Conservation (phyloP, 2,113 vertebrate genomes). For the Ondatra zibethicus region DNA sequence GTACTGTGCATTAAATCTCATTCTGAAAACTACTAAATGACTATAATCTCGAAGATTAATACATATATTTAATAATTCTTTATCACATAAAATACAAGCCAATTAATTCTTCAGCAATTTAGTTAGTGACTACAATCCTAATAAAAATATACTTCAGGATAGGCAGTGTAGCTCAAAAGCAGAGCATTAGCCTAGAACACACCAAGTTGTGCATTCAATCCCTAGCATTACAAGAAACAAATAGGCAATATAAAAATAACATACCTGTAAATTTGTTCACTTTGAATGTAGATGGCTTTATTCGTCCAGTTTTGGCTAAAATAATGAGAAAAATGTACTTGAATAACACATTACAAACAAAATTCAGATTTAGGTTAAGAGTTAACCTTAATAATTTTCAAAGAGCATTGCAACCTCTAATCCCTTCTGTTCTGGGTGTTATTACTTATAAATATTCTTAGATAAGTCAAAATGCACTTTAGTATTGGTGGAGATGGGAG, state of each 20-base stretch:
- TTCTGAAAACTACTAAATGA: conserved; percentile 22
- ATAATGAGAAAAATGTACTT: conserved; percentile 33
- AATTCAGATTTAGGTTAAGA: conserved; percentile 24
- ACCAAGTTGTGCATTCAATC: not conserved
- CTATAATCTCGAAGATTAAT: conserved; percentile 13
- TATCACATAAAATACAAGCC: conserved; percentile 30
- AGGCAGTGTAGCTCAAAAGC: not conserved
- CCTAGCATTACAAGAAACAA: not conserved
- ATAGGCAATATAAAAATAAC: not conserved
- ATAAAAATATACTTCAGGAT: conserved; percentile 34
- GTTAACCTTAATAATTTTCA: conserved; percentile 52
- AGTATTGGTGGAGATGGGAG: not conserved
- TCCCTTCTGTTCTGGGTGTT: not conserved
- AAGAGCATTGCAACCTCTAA: not conserved
- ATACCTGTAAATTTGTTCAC: conserved; percentile 65
- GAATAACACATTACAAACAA: conserved; percentile 47
- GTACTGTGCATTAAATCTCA: not conserved
- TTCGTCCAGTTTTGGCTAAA: conserved; percentile 71
- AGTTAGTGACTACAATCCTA: conserved; percentile 20
- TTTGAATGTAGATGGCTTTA: conserved; percentile 66
- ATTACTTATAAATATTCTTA: not conserved
- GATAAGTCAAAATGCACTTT: not conserved
- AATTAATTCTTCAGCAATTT: conserved; percentile 25
- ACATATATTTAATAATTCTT: not conserved
- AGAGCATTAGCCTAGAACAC: not conserved